Evolutionary conservation across 1,140 invertebrate genomes (phyloP).

Genomic region (Atta cephalotes): DNA sequence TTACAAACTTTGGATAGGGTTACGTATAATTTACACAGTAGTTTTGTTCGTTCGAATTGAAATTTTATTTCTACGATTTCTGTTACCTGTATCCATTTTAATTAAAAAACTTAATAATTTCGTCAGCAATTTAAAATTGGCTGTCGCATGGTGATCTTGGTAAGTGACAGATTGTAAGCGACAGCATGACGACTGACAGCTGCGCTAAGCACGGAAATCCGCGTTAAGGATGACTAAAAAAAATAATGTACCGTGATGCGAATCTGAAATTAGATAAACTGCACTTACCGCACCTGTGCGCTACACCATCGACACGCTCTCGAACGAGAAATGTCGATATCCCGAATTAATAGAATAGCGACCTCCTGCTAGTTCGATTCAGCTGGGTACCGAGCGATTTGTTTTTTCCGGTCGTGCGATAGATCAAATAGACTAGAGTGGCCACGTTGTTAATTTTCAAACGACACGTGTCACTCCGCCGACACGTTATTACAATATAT

Average conservation of each 20-base stretch:
- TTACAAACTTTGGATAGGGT: neutral
- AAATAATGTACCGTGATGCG: conserved; percentile 37
- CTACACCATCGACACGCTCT: conserved; percentile 5
- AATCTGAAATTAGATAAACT: conserved; percentile 57
- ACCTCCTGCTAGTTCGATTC: conserved; percentile 4
- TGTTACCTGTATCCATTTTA: neutral
- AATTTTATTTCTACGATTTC: neutral
- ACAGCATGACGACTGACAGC: conserved; percentile 47
- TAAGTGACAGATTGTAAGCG: conserved; percentile 36
- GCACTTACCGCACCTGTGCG: conserved; percentile 26
- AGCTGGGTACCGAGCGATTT: conserved; percentile 18
- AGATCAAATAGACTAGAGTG: conserved; percentile 56
- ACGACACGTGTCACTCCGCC: conserved; percentile 55
- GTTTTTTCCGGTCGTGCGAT: conserved; percentile 33
- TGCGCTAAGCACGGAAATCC: conserved; percentile 42
- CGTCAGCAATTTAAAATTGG: conserved; percentile 39
- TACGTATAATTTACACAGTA: neutral
- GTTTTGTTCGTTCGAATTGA: neutral
- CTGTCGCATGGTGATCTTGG: conserved; percentile 32
- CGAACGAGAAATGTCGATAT: conserved; percentile 40
- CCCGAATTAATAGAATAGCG: conserved; percentile 51
- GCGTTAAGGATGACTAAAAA: conserved; percentile 21
- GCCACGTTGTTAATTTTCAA: conserved; percentile 60
- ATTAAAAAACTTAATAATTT: conserved; percentile 42
- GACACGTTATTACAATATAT: conserved; percentile 55